Evolutionary conservation across 2,888 invertebrate genomes (phyloP).

Genomic region (Caradrina clavipalpis): DNA sequence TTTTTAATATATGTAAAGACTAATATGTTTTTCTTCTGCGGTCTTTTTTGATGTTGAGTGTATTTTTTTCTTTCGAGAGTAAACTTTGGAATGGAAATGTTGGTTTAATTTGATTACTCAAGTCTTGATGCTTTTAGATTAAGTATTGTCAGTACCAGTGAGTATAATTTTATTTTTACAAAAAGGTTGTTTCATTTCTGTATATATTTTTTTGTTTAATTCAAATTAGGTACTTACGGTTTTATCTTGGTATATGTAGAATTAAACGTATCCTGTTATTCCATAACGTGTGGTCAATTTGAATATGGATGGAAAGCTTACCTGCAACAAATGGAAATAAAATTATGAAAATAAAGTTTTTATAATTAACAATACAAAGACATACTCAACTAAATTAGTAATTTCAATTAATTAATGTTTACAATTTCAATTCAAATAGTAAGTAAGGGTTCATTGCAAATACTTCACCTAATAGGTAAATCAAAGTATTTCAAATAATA

Average conservation of each 20-base stretch:
- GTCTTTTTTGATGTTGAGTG: conserved; percentile 16
- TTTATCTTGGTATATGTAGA: neutral
- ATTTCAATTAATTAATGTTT: neutral
- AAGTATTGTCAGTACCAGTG: neutral
- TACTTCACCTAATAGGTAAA: too few species aligned
- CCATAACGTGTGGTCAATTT: neutral
- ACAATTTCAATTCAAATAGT: neutral
- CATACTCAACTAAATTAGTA: neutral
- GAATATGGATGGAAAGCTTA: conserved; percentile 34
- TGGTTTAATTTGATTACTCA: conserved; percentile 2
- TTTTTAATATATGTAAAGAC: conserved; percentile 56
- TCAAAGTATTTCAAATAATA: neutral
- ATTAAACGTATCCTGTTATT: neutral
- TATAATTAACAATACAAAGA: neutral
- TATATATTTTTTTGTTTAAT: neutral
- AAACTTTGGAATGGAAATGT: conserved; percentile 1
- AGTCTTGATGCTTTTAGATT: conserved; percentile 2
- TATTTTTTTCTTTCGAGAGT: conserved; percentile 31
- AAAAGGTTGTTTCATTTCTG: neutral
- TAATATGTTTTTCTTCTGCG: conserved; percentile 55
- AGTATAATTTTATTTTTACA: neutral
- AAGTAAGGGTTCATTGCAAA: too few species aligned
- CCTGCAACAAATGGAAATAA: conserved; percentile 59
- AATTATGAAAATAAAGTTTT: conserved; percentile 23
- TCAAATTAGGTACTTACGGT: conserved; percentile 22